Base-by-base conservation (phyloP, 2,113 vertebrate genomes). In the Hiodon alosoides region DNA sequence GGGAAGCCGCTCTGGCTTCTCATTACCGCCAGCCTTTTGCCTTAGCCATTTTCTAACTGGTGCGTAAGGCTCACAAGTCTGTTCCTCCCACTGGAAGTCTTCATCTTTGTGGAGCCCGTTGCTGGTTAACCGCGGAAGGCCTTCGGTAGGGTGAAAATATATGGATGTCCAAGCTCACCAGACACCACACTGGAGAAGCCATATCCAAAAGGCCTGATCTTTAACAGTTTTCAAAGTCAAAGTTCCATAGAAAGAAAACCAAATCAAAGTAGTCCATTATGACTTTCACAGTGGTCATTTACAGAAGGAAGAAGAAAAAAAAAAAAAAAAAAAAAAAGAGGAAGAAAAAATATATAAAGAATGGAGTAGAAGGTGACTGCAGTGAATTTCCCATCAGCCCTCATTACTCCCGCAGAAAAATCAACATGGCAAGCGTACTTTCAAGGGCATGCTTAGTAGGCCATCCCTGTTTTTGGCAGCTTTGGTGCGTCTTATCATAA, bases 61-160 rank as follows among this genome's bases (percentile, higher is more conserved):
- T 80, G 79, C 86, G 67, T 83, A 85, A 88, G 89, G 89, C 88
- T 85, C 51, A 46, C 72, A 65, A 31, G 59, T 66, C 50, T 67
- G 86, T 81, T 83, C 81, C 77, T 70, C 80, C 81, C 83, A 87
- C 87, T 87, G 86, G 87, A 89, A 73, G 83, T 79, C 79, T 85
- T 85, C 84, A 80, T 81, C 79, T 62, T 79, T 83, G 83, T 85
- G 1, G 59, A 68, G 48, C 46, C 67, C 10, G 31, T n/a, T 68
- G 72, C 86, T 80, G 88, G 88, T 31, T 90, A 91, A 89, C 89
- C 90, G 86, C 85, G 85, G 90, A 88, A 87, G 90, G 89, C 90
- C 89, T 88, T 86, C 87, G 84, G 86, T 83, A 72, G 83, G 81
- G 83, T 87, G 85, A 89, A 90, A 90, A 89, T 31, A 31, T 31